Base-by-base conservation (phyloP, 1,140 invertebrate species). In the Catajapyx aquilonaris region DNA sequence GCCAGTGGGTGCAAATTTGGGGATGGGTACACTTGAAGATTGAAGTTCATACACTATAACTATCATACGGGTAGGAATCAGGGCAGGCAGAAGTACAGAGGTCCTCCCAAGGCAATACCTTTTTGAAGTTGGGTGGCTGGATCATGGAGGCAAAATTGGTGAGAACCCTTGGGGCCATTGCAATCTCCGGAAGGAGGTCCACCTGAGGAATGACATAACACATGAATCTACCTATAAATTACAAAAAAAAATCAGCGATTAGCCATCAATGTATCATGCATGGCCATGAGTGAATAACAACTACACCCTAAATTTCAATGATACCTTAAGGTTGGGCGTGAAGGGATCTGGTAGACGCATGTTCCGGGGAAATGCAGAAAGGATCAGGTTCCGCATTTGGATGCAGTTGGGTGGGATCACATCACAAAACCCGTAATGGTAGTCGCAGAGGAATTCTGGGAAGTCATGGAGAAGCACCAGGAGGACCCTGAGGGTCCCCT, bases 361-460 rank as follows among this genome's bases (percentile, higher is more conserved):
- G 47, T 91, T 94, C 23, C 91, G 66, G 10, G 95, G 94, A 50
- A 95, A 98, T 5, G 95, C 94, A 15, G 88, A 94, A 31, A 99
- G 61, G 34, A 99, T 93, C 5, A 99, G 62, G 56, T 99, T 99
- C 25, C 94, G 70, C 86, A 99, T 93, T 52, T 62, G 48, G 47
- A 98, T 93, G 53, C 94, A 98, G 55, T 98, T 98, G 1, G 91
- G 83, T 42, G 94, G 93, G 50, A 99, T 97, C 30, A 88, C 88
- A 60, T 99, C 94, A 57, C 94, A 97, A 59, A 99, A 95, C n/a
- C 85, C 81, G 53, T 96, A 97, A 54, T 98, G 90, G 55, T 96
- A 98, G 51, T 99, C 94, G 53, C 91, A 96, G 17, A 99, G 65
- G 52, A 99, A 96, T 56, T 99, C 95, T 0, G 95, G 95, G 56